Conservation (phyloP, 2,113 vertebrate species). For the Tursiops truncatus region DNA sequence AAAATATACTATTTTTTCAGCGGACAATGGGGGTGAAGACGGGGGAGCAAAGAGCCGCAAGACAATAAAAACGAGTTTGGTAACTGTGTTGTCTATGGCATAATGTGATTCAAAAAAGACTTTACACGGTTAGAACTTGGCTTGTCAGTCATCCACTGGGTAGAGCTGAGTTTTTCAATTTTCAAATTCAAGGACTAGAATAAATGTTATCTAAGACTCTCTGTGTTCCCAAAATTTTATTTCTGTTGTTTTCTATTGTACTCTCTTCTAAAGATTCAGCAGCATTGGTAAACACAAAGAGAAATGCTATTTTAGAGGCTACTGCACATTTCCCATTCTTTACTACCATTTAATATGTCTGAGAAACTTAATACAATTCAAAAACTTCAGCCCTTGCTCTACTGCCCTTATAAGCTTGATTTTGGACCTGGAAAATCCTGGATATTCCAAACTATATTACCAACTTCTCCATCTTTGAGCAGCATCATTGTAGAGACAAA, state of each 20-base stretch:
- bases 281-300: neutral
- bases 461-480: neutral
- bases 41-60: neutral
- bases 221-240: neutral
- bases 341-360: neutral
- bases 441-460: neutral
- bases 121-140: neutral
- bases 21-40: neutral
- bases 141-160: neutral
- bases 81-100: neutral
- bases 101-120: neutral
- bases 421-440: neutral
- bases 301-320: constrained; percentile 2
- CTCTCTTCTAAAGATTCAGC: neutral
- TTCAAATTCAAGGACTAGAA: neutral
- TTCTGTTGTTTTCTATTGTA: neutral
- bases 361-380: neutral
- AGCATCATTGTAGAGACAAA: neutral
- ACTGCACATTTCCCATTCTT: neutral
- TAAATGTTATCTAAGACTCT: neutral
- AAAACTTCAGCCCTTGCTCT: neutral
- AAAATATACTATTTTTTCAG: neutral
- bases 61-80: neutral
- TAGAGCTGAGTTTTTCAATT: neutral
- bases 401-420: neutral